phyloP scores from a whole-genome alignment of 2,113 vertebrate genomes.

The Datnioides undecimradiatus region DNA sequence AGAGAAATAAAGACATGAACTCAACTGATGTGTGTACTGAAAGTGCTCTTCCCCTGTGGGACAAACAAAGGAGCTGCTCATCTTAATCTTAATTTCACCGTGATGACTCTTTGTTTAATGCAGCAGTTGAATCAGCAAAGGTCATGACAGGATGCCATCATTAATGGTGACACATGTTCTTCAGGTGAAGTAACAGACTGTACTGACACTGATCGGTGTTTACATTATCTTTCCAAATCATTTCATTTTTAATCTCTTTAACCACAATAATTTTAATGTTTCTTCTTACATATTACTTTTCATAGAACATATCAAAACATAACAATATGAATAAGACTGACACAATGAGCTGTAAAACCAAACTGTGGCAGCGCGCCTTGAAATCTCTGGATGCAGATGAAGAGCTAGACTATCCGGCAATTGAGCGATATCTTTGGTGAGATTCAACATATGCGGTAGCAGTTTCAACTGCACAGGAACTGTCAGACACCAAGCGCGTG shows the following conservation, averaged over 20 bases:
- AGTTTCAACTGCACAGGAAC: too few species aligned
- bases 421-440: not conserved
- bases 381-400: too few species aligned
- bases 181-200: not conserved
- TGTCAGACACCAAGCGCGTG: not conserved
- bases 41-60: slow-evolving; percentile 13
- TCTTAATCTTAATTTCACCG: too few species aligned
- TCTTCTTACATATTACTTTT: not conserved
- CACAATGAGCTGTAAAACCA: not conserved
- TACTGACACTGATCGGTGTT: not conserved
- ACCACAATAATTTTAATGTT: not conserved
- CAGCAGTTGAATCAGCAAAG: slow-evolving; percentile 10
- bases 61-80: too few species aligned
- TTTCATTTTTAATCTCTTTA: not conserved
- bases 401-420: not conserved
- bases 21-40: slow-evolving; percentile 4
- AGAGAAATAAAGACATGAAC: not conserved
- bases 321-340: not conserved
- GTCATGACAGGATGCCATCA: not conserved
- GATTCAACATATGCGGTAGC: not conserved
- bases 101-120: slow-evolving; percentile 30
- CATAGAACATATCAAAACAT: not conserved
- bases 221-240: not conserved
- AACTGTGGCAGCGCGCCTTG: not conserved
- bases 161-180: slow-evolving; percentile 21